These are phyloP conservation scores for Columba guinea DNA, from an alignment of 2,797 vertebrate species.

Conservation along the genomic window DNA sequence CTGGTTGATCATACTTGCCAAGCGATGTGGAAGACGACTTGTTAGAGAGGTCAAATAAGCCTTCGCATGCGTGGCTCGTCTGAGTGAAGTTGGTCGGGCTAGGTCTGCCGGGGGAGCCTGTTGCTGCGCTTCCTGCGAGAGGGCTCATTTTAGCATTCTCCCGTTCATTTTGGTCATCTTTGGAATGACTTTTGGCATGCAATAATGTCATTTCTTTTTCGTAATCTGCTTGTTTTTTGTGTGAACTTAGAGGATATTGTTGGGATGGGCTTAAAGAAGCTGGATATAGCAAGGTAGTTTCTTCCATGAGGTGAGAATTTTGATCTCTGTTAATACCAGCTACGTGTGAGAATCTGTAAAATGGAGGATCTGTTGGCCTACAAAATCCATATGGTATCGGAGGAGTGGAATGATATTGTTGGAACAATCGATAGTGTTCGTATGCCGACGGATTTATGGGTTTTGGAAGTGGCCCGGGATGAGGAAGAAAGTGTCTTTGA, in stretches of 20 bases:
- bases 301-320: constrained; percentile 76
- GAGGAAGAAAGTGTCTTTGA: constrained; percentile 86
- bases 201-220: constrained; percentile 70
- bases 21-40: constrained; percentile 39
- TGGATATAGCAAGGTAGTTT: constrained; percentile 76
- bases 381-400: constrained; percentile 85
- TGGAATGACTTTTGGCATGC: constrained; percentile 67
- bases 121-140: constrained; percentile 87
- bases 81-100: constrained; percentile 86
- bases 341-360: constrained; percentile 77
- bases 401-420: constrained; percentile 80
- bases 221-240: constrained; percentile 71
- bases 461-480: constrained; percentile 81
- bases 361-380: constrained; percentile 80
- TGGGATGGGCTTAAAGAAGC: constrained; percentile 73
- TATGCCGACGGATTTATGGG: constrained; percentile 73
- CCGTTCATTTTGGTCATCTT: constrained; percentile 77
- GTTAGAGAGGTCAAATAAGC: constrained; percentile 72
- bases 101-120: constrained; percentile 92
- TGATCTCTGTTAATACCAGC: constrained; percentile 79
- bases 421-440: constrained; percentile 86
- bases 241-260: constrained; percentile 60
- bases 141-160: constrained; percentile 89
- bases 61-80: constrained; percentile 72
- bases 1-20: constrained; percentile 53